Conservation (phyloP, 1,140 invertebrate species). For the Drosophila ogumai region DNA sequence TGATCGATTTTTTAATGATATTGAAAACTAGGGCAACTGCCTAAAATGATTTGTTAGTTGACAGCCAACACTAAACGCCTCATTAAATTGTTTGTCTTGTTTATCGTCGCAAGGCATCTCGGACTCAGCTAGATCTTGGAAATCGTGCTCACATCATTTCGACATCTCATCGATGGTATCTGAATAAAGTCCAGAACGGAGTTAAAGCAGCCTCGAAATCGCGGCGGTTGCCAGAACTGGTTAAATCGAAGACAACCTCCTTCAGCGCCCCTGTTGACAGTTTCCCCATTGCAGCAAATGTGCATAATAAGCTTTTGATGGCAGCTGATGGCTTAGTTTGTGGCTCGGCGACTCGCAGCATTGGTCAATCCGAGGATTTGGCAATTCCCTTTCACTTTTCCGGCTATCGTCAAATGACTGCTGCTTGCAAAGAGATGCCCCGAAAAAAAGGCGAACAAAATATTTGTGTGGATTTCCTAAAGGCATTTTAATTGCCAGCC, state of each 20-base stretch:
- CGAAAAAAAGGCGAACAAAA: constrained; percentile 35
- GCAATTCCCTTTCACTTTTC: constrained; percentile 80
- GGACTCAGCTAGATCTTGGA: constrained; percentile 20
- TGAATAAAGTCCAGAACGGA: constrained; percentile 45
- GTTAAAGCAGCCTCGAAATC: constrained; percentile 15
- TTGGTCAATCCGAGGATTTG: constrained; percentile 75
- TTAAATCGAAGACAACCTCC: constrained; percentile 25
- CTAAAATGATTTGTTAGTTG: constrained; percentile 29
- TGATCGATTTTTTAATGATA: constrained; percentile 3
- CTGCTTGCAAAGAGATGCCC: constrained; percentile 49
- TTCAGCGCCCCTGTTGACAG: constrained; percentile 42
- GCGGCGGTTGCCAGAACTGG: constrained; percentile 50
- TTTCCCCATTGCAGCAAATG: constrained; percentile 57
- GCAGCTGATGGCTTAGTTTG: constrained; percentile 50
- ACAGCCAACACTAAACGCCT: constrained; percentile 15
- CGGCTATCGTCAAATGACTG: constrained; percentile 72
- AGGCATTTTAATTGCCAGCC: constrained; percentile 78
- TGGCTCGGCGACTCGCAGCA: constrained; percentile 18
- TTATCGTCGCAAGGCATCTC: constrained; percentile 27
- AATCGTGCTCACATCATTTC: constrained; percentile 66
- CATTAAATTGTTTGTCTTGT: constrained; percentile 37
- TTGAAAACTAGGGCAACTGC: background rate
- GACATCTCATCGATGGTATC: constrained; percentile 43
- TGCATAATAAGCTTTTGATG: constrained; percentile 76
- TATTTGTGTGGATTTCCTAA: constrained; percentile 56